Conservation (phyloP, 2,113 vertebrate species). For the Ictalurus furcatus region DNA sequence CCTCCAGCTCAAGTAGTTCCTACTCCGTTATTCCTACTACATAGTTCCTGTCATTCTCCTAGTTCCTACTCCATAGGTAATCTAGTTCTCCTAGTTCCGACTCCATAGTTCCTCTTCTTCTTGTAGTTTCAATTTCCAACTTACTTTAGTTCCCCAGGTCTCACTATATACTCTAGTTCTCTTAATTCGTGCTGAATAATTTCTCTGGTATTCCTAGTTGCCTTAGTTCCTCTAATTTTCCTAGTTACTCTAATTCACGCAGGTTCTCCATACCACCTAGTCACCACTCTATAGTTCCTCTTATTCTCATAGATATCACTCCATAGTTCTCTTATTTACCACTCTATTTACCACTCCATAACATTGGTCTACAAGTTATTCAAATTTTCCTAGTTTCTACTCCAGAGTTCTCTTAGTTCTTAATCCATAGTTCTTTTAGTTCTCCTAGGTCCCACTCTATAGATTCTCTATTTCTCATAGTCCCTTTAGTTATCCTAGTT, state of each 20-base stretch:
- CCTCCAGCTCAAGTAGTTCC: background rate
- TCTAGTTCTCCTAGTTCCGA: background rate
- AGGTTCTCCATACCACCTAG: background rate
- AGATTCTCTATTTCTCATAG: background rate
- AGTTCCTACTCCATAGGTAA: background rate
- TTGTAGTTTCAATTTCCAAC: background rate
- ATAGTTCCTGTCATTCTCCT: background rate
- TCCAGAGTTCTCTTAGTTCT: background rate
- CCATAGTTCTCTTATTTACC: background rate
- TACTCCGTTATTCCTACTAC: background rate
- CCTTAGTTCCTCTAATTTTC: background rate
- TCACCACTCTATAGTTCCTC: background rate
- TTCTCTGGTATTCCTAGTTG: background rate
- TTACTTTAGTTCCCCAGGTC: background rate
- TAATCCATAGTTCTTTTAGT: background rate
- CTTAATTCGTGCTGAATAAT: too few species aligned
- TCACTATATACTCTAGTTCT: background rate
- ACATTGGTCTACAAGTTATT: background rate
- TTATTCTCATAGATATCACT: background rate
- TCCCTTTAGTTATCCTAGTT: too few species aligned
- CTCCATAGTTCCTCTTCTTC: background rate
- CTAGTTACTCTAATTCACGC: background rate
- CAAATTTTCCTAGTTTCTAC: background rate
- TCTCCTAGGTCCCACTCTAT: background rate
- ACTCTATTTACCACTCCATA: background rate